Evolutionary conservation across 2,797 vertebrate genomes (phyloP), one percentile per base, ranked within the genome.

Genomic region (Artibeus jamaicensis): DNA sequence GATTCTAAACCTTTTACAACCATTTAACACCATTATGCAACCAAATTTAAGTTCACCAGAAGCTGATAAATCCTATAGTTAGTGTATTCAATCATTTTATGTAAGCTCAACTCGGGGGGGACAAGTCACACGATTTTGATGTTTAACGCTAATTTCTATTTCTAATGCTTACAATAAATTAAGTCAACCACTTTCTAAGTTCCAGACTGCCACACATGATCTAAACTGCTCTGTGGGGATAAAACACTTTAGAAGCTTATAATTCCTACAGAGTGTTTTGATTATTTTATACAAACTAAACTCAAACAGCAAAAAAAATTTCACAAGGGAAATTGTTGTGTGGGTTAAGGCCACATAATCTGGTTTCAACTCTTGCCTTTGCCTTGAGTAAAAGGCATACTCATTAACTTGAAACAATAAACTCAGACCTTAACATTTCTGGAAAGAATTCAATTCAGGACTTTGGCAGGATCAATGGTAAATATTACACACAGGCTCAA

Each of bases 221-320:
- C 94, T 89, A 97, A 98, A 68, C 42, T 29, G 50, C 78, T 94
- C 86, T 87, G 79, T 55, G 93, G 95, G 96, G 92, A 95, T 96
- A 97, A 98, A 98, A 93, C 68, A 91, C 81, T 98, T 98, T 65
- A 97, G 92, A 97, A 96, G 95, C 73, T 98, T 94, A 82, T 97
- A 67, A 97, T 97, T 98, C 86, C 57, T 97, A 91, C 76, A 88
- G 96, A 96, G 74, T 90, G 96, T 97, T 98, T 97, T 98, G 89
- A 97, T 98, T 98, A 96, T 97, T 93, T 98, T 97, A 97, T 97
- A 97, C 55, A 97, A 98, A 95, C 76, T 96, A 96, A 98, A 96
- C 16, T 96, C 88, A 97, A 97, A 96, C 0, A 59, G 88, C 26
- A 82, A 89, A 89, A 89, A 89, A 94, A 94, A 95, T 85, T 90